These are phyloP conservation scores for Fabriciana adippe DNA, from an alignment of 2,888 invertebrate species.

Conservation along the genomic window DNA sequence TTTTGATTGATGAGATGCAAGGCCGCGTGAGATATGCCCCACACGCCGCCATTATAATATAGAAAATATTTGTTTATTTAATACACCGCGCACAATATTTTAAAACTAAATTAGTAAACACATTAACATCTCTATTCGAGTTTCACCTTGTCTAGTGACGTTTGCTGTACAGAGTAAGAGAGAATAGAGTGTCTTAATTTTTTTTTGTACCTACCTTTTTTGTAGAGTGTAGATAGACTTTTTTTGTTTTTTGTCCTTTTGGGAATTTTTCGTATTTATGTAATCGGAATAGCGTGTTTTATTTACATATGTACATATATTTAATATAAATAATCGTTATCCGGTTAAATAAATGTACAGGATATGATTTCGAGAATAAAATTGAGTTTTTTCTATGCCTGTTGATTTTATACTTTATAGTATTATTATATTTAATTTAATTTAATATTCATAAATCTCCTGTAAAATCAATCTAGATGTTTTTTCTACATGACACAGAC, in stretches of 20 bases:
- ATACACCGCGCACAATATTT: slow-evolving; percentile 43
- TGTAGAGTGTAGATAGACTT: no score
- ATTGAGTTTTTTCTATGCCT: no score
- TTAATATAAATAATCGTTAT: no score
- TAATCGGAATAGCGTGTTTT: neutral
- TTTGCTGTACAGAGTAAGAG: slow-evolving; percentile 47
- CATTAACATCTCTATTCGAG: slow-evolving; percentile 57
- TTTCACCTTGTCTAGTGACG: slow-evolving; percentile 56
- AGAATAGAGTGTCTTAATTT: slow-evolving; percentile 17
- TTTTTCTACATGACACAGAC: no score
- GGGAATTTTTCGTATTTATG: neutral
- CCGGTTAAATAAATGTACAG: no score
- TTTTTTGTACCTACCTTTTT: no score
- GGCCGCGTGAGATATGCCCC: slow-evolving; percentile 46
- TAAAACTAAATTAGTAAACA: slow-evolving; percentile 52
- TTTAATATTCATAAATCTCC: no score
- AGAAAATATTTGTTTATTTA: slow-evolving; percentile 52
- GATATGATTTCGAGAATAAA: no score
- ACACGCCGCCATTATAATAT: slow-evolving; percentile 44
- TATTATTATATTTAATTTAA: no score
- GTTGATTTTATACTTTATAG: no score
- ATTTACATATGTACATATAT: neutral
- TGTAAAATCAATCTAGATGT: no score
- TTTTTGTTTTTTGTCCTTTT: no score
- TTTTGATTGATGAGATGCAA: neutral